Evolutionary conservation across 2,113 vertebrate species (phyloP), one percentile per base, ranked within the genome.

Genomic region (Reinhardtius hippoglossoides): DNA sequence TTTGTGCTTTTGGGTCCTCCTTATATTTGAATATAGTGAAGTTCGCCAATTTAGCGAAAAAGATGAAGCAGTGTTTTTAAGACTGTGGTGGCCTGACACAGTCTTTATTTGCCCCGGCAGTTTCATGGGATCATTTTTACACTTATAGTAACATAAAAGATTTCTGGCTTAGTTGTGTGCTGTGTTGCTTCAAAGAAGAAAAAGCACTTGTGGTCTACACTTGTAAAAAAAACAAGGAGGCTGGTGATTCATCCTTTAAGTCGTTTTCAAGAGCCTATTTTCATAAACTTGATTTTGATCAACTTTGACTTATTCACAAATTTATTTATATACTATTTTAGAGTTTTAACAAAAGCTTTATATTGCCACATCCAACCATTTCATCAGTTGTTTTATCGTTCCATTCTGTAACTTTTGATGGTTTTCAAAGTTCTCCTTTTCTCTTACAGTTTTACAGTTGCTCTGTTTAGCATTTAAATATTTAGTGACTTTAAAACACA

Each of bases 311-410:
- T 31, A 31, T 21, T 40, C 24, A 67, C 31, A 31, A 31, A 31
- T 26, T 44, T 46, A 48, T 16, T 69, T 57, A 20, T 14, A 58
- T 46, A 21, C 6, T 14, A 40, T 35, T 68, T 81, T 50, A 62
- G 44, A 24, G 7, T 59, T 68, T 44, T 73, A 52, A 31, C 61
- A 56, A 23, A 57, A 24, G 40, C 52, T 42, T 40, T 31, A 42
- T 71, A 18, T 48, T 52, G 20, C 35, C 62, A 64, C 67, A 14
- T 71, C 26, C 13, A 57, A 71, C 15, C 37, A 55, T 59, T 57
- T 37, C 16, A 23, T 46, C 9, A 74, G n/a, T 67, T 72, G 27
- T 76, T 82, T 85, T 58, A 67, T 67, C 40, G 48, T 58, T 59
- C 26, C 12, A 12, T 60, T 77, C 62, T 59, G 14, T 46, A 37